Conservation (phyloP, 2,797 vertebrate genomes). For the Cossypha caffra region DNA sequence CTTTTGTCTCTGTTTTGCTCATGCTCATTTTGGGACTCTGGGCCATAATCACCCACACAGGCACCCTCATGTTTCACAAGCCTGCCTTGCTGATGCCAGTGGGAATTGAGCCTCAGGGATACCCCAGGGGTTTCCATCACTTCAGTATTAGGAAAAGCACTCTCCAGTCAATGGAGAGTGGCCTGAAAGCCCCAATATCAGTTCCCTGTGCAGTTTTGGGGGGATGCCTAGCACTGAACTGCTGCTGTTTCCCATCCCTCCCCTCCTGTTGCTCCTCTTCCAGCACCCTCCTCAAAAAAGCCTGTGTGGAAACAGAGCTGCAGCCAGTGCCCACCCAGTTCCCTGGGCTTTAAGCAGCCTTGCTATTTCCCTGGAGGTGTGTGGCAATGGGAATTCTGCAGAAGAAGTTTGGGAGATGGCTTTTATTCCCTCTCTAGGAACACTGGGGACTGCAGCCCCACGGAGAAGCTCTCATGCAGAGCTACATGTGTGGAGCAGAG, state of each 20-base stretch:
- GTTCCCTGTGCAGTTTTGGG: neutral
- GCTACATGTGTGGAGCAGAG: neutral
- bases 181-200: neutral
- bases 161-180: accelerated
- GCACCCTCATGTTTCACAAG: neutral
- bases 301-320: neutral
- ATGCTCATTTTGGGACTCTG: neutral
- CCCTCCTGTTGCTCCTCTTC: neutral
- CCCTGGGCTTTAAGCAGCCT: neutral
- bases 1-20: neutral
- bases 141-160: neutral
- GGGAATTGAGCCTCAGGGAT: neutral
- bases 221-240: neutral
- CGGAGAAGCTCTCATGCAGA: neutral
- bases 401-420: neutral
- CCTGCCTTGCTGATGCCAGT: neutral
- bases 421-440: neutral
- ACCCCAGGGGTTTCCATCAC: neutral
- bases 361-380: neutral
- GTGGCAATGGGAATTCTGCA: neutral
- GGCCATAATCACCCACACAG: neutral
- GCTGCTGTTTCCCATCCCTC: neutral
- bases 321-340: accelerated
- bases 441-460: accelerated
- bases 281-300: neutral